Conservation (phyloP, 2,888 invertebrate genomes). For the Plebejus melissa region DNA sequence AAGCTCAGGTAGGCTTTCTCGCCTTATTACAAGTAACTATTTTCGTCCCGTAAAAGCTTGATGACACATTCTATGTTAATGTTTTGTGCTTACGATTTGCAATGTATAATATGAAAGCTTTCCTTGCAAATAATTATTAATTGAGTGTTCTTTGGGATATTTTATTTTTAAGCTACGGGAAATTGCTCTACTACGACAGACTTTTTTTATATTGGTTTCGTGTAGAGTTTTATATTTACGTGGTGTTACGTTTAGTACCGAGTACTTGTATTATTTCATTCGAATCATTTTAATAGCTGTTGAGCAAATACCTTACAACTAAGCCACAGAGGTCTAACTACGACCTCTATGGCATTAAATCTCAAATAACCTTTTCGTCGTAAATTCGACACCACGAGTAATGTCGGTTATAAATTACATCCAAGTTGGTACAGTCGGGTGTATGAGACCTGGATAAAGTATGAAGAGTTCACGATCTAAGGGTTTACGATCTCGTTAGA, state of each 20-base stretch:
- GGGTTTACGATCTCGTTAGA: constrained; percentile 14
- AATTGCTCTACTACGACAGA: too few relatives aligned
- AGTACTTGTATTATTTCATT: too few relatives aligned
- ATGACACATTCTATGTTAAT: not conserved
- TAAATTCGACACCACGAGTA: not conserved
- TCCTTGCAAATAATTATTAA: too few relatives aligned
- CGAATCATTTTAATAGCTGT: too few relatives aligned
- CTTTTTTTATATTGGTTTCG: too few relatives aligned
- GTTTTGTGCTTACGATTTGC: not conserved
- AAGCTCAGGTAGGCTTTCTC: constrained; percentile 1
- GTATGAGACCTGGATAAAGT: not conserved
- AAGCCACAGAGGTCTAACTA: too few relatives aligned
- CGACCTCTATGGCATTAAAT: not conserved
- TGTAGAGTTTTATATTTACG: too few relatives aligned
- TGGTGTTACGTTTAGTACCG: too few relatives aligned
- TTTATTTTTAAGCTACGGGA: too few relatives aligned
- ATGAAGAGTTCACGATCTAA: not conserved
- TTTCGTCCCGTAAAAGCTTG: not conserved
- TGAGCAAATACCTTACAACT: too few relatives aligned
- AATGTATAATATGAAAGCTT: not conserved
- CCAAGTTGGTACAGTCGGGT: not conserved
- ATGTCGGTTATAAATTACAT: not conserved
- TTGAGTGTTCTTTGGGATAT: too few relatives aligned
- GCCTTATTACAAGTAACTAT: constrained; percentile 15
- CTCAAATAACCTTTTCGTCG: not conserved